Conservation (phyloP, 2,113 vertebrate species). For the Illadopsis cleaveri region DNA sequence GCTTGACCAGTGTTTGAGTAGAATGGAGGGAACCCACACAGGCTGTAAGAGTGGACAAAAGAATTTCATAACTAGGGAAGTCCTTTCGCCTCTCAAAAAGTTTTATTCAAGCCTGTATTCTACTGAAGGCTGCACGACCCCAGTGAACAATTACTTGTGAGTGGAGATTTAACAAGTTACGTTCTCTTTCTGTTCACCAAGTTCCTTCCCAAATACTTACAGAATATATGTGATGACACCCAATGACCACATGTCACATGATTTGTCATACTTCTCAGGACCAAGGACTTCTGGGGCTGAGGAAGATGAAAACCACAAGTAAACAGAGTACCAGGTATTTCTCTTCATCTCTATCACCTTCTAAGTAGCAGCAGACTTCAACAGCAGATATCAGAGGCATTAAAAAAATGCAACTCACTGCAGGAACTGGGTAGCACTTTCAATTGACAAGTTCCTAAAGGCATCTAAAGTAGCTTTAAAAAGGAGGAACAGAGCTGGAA, state of each 20-base stretch:
- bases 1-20: constrained; percentile 98
- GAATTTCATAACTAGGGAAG: neutral
- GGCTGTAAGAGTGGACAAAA: constrained; percentile 69
- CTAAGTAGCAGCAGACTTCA: neutral
- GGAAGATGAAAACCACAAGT: constrained; percentile 8
- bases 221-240: constrained; percentile 99
- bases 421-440: neutral
- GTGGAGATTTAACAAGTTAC: neutral
- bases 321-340: neutral
- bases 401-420: neutral
- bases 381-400: neutral
- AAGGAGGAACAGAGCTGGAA: neutral
- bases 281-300: constrained; percentile 96
- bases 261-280: constrained; percentile 98
- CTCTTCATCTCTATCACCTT: neutral
- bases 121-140: neutral
- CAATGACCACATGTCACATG: constrained; percentile 99
- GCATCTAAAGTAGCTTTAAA: neutral
- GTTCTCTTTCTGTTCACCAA: neutral
- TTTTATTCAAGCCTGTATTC: neutral
- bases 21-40: constrained; percentile 97
- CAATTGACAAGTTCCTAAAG: neutral
- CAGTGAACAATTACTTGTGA: neutral
- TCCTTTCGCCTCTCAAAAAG: neutral
- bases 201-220: constrained; percentile 80